Percentiles rank a stretch among this genome's conserved stretches.
phyloP scores from a whole-genome alignment of 2,113 vertebrate genomes.

The Silurus asotus region DNA sequence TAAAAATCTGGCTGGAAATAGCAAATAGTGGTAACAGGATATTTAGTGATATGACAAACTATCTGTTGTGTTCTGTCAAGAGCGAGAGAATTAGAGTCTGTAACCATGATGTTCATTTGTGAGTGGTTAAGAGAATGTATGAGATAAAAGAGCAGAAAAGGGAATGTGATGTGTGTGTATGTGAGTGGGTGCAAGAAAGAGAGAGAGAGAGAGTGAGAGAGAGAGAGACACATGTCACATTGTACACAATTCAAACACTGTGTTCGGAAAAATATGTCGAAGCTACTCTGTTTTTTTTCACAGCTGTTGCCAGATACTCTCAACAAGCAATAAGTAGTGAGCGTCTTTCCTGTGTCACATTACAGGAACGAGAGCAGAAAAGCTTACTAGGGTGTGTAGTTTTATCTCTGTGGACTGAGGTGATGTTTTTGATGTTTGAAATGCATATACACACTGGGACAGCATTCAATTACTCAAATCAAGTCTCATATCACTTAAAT shows the following conservation, averaged over 20 bases:
- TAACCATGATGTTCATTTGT: not conserved
- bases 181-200: not conserved
- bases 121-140: not conserved
- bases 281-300: conserved; percentile 7
- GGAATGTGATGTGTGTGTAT: not conserved
- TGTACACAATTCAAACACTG: conserved; percentile 16
- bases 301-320: not conserved
- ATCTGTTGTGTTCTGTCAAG: not conserved
- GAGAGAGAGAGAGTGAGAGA: not conserved
- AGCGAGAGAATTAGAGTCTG: not conserved
- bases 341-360: too few species aligned
- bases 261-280: not conserved
- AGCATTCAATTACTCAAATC: too few species aligned
- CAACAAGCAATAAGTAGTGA: not conserved
- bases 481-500: not conserved
- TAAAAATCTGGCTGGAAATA: conserved; percentile 1
- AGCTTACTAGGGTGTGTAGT: not conserved
- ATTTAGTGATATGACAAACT: conserved; percentile 23
- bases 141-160: not conserved
- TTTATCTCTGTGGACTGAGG: not conserved
- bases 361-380: not conserved
- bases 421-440: not conserved
- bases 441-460: not conserved
- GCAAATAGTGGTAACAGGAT: conserved; percentile 6
- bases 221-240: not conserved